Evolutionary conservation across 1,140 invertebrate species (phyloP), one percentile per base, ranked within the genome.

Genomic region (Zaprionus davidi): DNA sequence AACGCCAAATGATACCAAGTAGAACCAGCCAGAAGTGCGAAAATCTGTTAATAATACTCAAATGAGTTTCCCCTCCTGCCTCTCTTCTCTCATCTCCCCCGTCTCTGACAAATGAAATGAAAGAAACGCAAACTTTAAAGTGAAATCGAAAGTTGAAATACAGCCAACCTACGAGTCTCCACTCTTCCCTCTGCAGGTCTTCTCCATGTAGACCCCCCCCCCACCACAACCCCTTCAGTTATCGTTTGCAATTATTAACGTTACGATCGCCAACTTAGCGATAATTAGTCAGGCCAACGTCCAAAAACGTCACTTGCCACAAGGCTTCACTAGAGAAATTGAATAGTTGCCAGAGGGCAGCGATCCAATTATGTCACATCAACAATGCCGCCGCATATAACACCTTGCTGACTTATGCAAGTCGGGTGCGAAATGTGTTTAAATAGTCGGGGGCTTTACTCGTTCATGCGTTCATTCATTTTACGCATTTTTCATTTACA

Each of bases 121-220:
- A 46, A 46, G 41, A 46, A 46, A 46, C 41, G 41, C 31, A 34
- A 59, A 28, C 67, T 67, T 51, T 60, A 67, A 72, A 78, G 81
- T 83, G 82, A 84, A 83, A 83, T 83, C 81, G 81, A 84, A 84
- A 84, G 81, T 84, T 70, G 68, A 56, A 44, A 63, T 36, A 44
- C 46, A 24, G 31, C 28, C 46, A 24, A 46, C 41, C 41, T 20
- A 46, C 41, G 41, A 46, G 41, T 46, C 41, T 46, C 9, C n/a
- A 3, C n/a, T 17, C 41, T 46, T 46, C n/a, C 41, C 41, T 46
- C 41, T 17, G 41, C 41, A 17, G 41, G 41, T 46, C 41, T 46
- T 46, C 41, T 46, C 5, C n/a, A n/a, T n/a, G 15, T 44, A 1
- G n/a, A n/a, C n/a, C n/a, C 41, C 6, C 41, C 15, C n/a, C 2